Evolutionary conservation across 2,113 vertebrate genomes (phyloP), one percentile per base, ranked within the genome.

Genomic region (Bujurquina vittata): DNA sequence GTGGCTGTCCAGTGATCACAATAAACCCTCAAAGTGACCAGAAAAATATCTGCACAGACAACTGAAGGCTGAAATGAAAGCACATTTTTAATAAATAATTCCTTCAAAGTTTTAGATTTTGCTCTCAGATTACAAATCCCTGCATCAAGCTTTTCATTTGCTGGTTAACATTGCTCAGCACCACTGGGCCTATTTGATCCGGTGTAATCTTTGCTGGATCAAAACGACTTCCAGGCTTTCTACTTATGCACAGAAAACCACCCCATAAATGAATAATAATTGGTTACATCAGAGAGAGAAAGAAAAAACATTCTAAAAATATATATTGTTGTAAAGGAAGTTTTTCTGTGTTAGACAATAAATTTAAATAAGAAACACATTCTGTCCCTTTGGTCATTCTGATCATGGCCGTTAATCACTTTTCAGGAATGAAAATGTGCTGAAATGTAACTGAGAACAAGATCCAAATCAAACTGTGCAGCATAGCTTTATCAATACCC

Each of bases 201-300:
- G 54, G 67, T 33, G 46, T 33, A 72, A 54, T 52, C 65, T 52
- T 54, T 11, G 20, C 46, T 33, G 46, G 67, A 72, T 72, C 46
- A 72, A 54, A 72, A 54, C 67, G 31, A 54, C 26, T 72, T 7
- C 2, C 26, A 72, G 67, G 18, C 67, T 54, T 54, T 72, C 46
- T 72, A 72, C 67, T 54, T 33, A 54, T n/a, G 18, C 67, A 72
- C 67, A 72, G 67, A 54, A 72, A 72, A 54, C 46, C 26, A n/a
- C 26, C 46, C 46, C 67, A 72, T 72, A 54, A 52, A 72, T 54
- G 26, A 33, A 54, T 72, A 72, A 72, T 29, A 72, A 54, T 54
- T 72, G 46, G 67, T 54, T 72, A 46, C 67, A 46, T 54, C 67
- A 54, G 67, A 72, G 67, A 72, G 63, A 46, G 33, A n/a, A n/a